Conservation (phyloP, 2,888 invertebrate species). For the Diloba caeruleocephala region DNA sequence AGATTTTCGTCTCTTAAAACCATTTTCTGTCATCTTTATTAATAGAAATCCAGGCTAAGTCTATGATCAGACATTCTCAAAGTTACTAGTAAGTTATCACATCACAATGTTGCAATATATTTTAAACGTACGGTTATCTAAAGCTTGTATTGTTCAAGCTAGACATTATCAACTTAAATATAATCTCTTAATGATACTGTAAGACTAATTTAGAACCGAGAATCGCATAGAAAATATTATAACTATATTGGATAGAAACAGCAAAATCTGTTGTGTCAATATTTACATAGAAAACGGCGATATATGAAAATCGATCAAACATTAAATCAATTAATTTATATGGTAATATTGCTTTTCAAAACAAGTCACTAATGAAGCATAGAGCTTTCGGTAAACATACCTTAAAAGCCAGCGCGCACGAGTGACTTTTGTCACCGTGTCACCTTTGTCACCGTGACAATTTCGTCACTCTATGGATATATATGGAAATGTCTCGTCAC, state of each 20-base stretch:
- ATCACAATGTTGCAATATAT: conserved; percentile 39
- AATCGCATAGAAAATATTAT: conserved; percentile 1
- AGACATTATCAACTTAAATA: conserved; percentile 20
- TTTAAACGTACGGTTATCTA: neutral
- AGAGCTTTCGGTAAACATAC: too few species aligned
- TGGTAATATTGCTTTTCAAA: conserved; percentile 20
- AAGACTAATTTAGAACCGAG: conserved; percentile 5
- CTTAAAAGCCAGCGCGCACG: too few species aligned
- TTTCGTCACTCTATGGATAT: too few species aligned
- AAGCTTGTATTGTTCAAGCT: conserved; percentile 26
- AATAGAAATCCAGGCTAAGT: conserved; percentile 2
- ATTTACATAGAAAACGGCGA: conserved; percentile 1
- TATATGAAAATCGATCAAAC: conserved; percentile 6
- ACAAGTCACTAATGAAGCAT: conserved; percentile 10
- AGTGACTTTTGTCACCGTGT: too few species aligned
- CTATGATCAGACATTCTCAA: neutral
- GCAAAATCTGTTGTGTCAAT: conserved; percentile 7
- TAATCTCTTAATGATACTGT: conserved; percentile 13
- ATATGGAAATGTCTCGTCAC: too few species aligned
- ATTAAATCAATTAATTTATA: neutral
- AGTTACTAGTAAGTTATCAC: conserved; percentile 8
- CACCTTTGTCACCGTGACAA: too few species aligned
- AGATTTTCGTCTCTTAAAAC: too few species aligned
- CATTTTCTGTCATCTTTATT: too few species aligned
- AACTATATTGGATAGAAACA: conserved; percentile 9